Evolutionary conservation across 1,140 invertebrate species (phyloP).

Genomic region (Dolichoris vasculosae): DNA sequence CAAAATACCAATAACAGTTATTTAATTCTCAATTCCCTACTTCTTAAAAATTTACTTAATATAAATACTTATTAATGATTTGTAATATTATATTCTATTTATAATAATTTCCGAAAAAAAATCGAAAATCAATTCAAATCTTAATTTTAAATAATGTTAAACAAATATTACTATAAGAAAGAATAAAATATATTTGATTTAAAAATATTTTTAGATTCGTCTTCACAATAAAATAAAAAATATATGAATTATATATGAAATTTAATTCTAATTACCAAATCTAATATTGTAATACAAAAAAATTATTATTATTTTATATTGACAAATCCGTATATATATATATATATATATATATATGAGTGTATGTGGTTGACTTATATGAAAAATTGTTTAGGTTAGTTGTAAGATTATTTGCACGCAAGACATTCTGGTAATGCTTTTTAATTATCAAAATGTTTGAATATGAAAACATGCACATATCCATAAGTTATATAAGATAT

Average conservation of each 20-base stretch:
- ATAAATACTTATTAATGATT: no score
- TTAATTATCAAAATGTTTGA: constrained; percentile 13
- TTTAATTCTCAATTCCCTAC: no score
- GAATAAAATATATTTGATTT: no score
- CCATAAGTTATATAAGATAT: constrained; percentile 42
- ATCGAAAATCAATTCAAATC: no score
- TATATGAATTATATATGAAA: background rate
- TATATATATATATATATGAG: no score
- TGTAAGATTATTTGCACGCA: background rate
- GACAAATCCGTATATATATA: background rate
- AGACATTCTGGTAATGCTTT: background rate
- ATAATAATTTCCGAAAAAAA: no score
- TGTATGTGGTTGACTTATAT: background rate
- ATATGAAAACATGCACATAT: constrained; percentile 20
- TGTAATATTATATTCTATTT: no score
- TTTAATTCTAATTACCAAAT: background rate
- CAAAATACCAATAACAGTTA: no score
- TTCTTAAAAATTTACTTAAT: no score
- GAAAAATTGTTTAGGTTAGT: background rate
- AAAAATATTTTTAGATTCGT: background rate
- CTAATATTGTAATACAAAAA: background rate
- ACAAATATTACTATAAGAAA: no score
- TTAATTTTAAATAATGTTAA: no score
- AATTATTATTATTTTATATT: constrained; percentile 8
- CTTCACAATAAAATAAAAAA: background rate